These are phyloP conservation scores for Magallana nippona DNA, from an alignment of 2,888 invertebrate species.

Conservation along the genomic window DNA sequence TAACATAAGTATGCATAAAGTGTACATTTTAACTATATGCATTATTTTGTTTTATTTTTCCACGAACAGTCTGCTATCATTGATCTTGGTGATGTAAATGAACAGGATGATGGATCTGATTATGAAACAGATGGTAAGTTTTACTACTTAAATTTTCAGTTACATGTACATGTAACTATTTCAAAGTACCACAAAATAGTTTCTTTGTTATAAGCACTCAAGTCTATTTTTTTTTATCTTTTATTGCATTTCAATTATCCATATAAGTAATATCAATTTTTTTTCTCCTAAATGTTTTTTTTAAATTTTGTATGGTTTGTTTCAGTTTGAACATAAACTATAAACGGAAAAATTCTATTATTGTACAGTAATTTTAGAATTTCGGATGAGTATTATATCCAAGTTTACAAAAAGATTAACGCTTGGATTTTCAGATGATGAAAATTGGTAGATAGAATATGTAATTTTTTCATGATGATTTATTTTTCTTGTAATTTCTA, in stretches of 20 bases:
- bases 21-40: too few species aligned
- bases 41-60: not conserved
- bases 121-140: constrained; percentile 45
- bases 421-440: too few species aligned
- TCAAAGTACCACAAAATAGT: too few species aligned
- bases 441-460: too few species aligned
- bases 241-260: too few species aligned
- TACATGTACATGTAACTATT: too few species aligned
- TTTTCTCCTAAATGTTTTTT: not conserved
- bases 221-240: too few species aligned
- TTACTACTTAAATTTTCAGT: not conserved
- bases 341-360: too few species aligned
- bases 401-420: too few species aligned
- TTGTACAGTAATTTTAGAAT: not conserved
- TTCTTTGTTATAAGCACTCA: too few species aligned
- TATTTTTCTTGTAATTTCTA: not conserved
- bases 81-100: constrained; percentile 45
- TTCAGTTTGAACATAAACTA: too few species aligned
- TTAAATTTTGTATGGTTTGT: not conserved
- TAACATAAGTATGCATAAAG: not conserved
- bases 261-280: not conserved
- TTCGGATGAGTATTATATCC: not conserved
- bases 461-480: too few species aligned
- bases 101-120: constrained; percentile 41
- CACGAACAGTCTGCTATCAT: constrained; percentile 48